phyloP scores from a whole-genome alignment of 2,888 invertebrate genomes.

The Keiferia lycopersicella region DNA sequence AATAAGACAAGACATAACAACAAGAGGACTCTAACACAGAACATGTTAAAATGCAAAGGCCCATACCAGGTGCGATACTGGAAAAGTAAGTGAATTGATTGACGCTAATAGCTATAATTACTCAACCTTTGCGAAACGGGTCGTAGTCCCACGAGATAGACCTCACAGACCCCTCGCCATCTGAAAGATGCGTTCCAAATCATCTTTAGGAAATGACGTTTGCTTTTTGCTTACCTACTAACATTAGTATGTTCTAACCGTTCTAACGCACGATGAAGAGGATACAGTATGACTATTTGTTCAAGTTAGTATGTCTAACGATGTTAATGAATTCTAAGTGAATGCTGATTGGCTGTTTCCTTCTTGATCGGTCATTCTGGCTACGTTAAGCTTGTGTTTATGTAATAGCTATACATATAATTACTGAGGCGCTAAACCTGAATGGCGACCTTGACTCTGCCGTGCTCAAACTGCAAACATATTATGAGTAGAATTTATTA shows the following conservation, averaged over 20 bases:
- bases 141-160: conserved; percentile 22
- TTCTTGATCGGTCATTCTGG: conserved; percentile 42
- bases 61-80: conserved; percentile 1
- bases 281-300: not conserved
- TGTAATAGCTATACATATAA: conserved; percentile 37
- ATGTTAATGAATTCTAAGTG: conserved; percentile 46
- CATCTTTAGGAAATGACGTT: conserved; percentile 5
- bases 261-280: conserved; percentile 2
- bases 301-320: conserved; percentile 10
- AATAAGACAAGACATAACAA: not conserved
- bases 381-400: conserved; percentile 39
- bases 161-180: conserved; percentile 16
- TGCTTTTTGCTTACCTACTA: too few relatives aligned
- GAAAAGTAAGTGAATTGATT: not conserved
- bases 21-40: not conserved
- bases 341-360: conserved; percentile 48
- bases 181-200: conserved; percentile 20
- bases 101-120: not conserved
- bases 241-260: conserved; percentile 17
- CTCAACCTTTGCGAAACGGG: conserved; percentile 16
- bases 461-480: conserved; percentile 25
- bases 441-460: conserved; percentile 44
- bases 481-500: conserved; percentile 18
- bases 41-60: not conserved
- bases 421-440: conserved; percentile 40